Base-by-base conservation (phyloP, 92 coral and sea anemone genomes). In the Epizoanthus stellaris region DNA sequence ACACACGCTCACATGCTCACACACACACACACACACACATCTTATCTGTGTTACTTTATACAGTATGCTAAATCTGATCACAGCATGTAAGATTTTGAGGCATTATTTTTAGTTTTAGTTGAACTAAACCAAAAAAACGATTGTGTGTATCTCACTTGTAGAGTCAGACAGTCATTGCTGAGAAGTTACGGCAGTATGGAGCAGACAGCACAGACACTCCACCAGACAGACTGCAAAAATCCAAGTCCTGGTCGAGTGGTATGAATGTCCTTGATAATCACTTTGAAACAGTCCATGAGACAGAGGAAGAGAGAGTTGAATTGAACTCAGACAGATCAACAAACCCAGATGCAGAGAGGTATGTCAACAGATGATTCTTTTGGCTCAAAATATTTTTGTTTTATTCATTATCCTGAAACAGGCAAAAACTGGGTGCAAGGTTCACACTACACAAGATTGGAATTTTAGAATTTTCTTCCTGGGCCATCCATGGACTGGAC, bases 191-290 rank as follows among this genome's bases (percentile, higher is more conserved):
- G 16, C 95, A 94, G 65, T 94, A 94, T 83, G 98, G 98, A 66
- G 85, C 92, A 60, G 98, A 94, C 64, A 84, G 83, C 52, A 69
- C 87, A 1, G 98, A 92, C 21, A 36, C 71, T 16, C 42, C 83
- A 42, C 1, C 83, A 62, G 83, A 75, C 23, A 90, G 93, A 16
- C 89, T 94, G 70, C 90, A 68, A n/a, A 94, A 94, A 71, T 93
- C 98, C 65, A 94, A 90, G 76, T 94, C 98, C 16, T 94, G 98
- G 98, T 94, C 93, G 34, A 95, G 95, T 85, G 98, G 98, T 70
- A 94, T 94, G 98, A 90, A 94, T 73, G 53, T 88, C 3, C 54
- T 81, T 8, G 92, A 94, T 82, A 85, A 92, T 90, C 95, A 94
- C 58, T 90, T 85, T 65, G 73, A 66, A 65, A 94, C 98, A 23